Evolutionary conservation across 2,888 invertebrate genomes (phyloP).

Genomic region (Sylvicola cinctus): DNA sequence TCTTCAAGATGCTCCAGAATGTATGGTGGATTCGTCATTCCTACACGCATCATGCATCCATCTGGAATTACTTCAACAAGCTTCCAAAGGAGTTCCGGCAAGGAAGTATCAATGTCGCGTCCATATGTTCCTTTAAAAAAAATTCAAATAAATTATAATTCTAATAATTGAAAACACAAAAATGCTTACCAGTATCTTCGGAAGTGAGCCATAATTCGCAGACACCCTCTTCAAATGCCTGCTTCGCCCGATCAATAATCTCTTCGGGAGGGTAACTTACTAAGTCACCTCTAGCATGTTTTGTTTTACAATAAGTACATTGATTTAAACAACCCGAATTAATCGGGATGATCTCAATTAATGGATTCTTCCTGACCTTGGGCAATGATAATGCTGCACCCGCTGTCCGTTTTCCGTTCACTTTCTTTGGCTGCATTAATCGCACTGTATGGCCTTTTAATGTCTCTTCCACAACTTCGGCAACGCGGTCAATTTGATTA

Average conservation of each 20-base stretch:
- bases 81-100: conserved; percentile 69
- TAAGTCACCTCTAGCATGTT: conserved; percentile 91
- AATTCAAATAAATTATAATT: neutral
- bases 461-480: conserved; percentile 95
- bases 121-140: conserved; percentile 58
- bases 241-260: conserved; percentile 66
- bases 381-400: conserved; percentile 77
- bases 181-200: conserved; percentile 65
- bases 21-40: conserved; percentile 98
- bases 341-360: conserved; percentile 92
- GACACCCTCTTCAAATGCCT: conserved; percentile 81
- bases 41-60: conserved; percentile 65
- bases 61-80: conserved; percentile 44
- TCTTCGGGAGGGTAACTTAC: conserved; percentile 83
- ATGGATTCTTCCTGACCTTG: conserved; percentile 85
- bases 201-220: conserved; percentile 95
- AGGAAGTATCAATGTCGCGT: conserved; percentile 69
- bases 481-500: conserved; percentile 92
- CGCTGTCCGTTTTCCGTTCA: conserved; percentile 55
- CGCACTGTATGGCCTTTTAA: conserved; percentile 72
- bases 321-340: conserved; percentile 95
- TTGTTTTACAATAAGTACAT: conserved; percentile 97
- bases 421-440: conserved; percentile 62
- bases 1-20: conserved; percentile 86
- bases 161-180: conserved; percentile 6